Evolutionary conservation across 2,797 vertebrate genomes (phyloP).

Genomic region (Pseudochirops corinnae): DNA sequence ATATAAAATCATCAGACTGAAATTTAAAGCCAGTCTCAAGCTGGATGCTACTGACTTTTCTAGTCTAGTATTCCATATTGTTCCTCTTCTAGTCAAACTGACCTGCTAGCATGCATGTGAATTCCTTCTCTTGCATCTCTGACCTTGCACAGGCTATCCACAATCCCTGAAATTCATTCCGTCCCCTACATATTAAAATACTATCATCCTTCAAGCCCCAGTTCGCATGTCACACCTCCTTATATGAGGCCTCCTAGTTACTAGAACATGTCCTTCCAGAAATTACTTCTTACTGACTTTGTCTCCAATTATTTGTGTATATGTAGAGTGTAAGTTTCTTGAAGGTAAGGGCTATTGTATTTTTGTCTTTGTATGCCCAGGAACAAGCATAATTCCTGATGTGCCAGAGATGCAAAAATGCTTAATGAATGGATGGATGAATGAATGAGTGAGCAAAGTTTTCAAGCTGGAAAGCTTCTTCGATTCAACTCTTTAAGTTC

Average conservation of each 20-base stretch:
- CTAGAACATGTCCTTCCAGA: neutral
- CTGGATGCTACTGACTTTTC: neutral
- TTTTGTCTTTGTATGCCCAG: neutral
- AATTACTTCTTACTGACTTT: neutral
- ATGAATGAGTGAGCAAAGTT: neutral
- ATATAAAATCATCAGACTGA: neutral
- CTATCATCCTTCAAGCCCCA: neutral
- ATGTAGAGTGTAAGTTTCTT: neutral
- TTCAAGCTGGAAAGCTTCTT: neutral
- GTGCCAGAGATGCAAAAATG: neutral
- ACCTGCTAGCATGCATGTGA: neutral
- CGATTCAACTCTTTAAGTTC: neutral
- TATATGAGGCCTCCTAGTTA: neutral
- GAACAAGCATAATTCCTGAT: neutral
- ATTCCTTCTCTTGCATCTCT: neutral
- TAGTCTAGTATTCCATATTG: neutral
- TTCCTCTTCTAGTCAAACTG: neutral
- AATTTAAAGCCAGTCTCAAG: neutral
- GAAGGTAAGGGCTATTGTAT: neutral
- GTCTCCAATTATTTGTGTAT: neutral
- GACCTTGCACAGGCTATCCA: neutral
- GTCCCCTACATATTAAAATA: neutral
- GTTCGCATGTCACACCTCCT: neutral
- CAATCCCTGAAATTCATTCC: neutral
- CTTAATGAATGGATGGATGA: neutral